Evolutionary conservation across 2,797 vertebrate genomes (phyloP), one percentile per base, ranked within the genome.

Genomic region (Ctenopoma multispine): DNA sequence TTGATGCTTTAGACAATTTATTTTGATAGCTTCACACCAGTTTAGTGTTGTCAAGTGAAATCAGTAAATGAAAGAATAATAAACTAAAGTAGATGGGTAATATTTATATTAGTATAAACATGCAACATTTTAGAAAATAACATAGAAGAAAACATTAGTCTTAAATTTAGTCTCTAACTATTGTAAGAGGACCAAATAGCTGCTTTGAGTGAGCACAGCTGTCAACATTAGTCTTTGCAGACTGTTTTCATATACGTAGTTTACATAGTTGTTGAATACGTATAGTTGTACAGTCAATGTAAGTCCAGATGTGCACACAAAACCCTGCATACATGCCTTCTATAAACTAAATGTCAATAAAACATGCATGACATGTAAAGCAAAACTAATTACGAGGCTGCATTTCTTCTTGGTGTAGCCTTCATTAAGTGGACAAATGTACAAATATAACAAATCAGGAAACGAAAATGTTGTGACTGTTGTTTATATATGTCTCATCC

Each of bases 401-500:
- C 48, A 63, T 56, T 54, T 47, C 5, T 44, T 44, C 46, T 41
- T n/a, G 27, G 51, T 36, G 51, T 24, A 44, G 63, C 63, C 58
- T 61, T 58, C 38, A 59, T 46, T 36, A 41, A 57, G n/a, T 10
- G 23, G 36, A 21, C 46, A 43, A 61, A 58, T 18, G 29, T 65
- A 72, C 62, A 77, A 69, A 80, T 49, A 64, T 47, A 73, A 60
- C 55, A 60, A 70, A 79, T 62, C 62, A 41, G 68, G 29, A 47
- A 43, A 14, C 18, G 41, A 36, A 70, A 76, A 74, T 51, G 61
- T 62, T 74, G 63, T 59, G 55, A 74, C 64, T 40, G 7, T 54
- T 58, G 77, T 69, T 68, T 77, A 63, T 66, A 81, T 82, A 72
- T 49, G 63, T 73, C 71, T 66, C 77, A 84, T 89, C 74, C 61